Base-by-base conservation (phyloP, 2,113 vertebrate genomes). In the Fregetta grallaria region DNA sequence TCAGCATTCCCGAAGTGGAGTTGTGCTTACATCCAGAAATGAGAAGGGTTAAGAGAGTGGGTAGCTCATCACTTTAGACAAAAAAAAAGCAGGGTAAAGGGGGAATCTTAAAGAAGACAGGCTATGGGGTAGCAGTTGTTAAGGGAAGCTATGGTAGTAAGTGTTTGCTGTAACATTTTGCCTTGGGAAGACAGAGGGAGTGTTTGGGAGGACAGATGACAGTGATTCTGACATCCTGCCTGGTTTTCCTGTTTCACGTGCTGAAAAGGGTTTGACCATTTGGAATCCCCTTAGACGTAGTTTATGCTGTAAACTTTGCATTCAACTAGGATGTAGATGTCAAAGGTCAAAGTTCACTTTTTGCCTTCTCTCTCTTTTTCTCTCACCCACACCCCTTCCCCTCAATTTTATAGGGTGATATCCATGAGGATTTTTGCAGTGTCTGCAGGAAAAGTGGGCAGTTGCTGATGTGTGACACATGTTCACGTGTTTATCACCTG, bases 381-480 rank as follows among this genome's bases (percentile, higher is more conserved):
- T 89, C 65, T 96, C 86, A 94, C 92, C 94, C 95, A 85, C 63
- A 89, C 38, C 86, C 77, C 92, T 94, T 97, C 81, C 90, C 94
- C 68, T 97, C 88, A 63, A 92, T 98, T 98, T 98, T 98, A 93
- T 97, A 99, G 99, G 99, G 99, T 97, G 99, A 99, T 98, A 99
- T 99, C 98, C 99, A 99, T 98, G 99, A 99, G 99, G 99, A 99
- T 97, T 99, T 99, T 98, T 99, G 99, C 99, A 99, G 99, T 83
- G 99, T 99, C 98, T 99, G 99, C 98, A 99, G 99, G 96, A 99
- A 99, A 99, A 99, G 99, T 21, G 99, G 99, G 96, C 99, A 99
- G 98, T 98, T 99, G 98, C 99, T 99, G 98, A 99, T 99, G 99
- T 99, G 99, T 96, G 99, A 99, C 98, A 99, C 99, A 6, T 99